Evolutionary conservation across 2,888 invertebrate genomes (phyloP).

Genomic region (Pammene fasciana): DNA sequence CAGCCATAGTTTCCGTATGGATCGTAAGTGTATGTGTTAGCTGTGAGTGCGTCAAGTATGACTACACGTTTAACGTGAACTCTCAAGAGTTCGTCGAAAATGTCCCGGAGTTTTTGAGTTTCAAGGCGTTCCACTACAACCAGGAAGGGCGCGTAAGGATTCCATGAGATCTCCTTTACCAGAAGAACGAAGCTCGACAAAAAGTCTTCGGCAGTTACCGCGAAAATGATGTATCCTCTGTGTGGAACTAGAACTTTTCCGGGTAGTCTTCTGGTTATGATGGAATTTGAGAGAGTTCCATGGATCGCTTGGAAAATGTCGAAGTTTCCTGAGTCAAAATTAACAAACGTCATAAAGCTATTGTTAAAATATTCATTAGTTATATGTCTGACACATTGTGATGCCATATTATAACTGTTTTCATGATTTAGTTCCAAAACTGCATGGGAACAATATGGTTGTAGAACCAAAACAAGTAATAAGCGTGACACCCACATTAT

Average conservation of each 20-base stretch:
- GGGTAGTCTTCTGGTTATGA: conserved; percentile 34
- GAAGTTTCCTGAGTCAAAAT: conserved; percentile 24
- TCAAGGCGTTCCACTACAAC: too few relatives aligned
- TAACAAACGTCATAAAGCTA: conserved; percentile 42
- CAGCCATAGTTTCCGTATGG: too few relatives aligned
- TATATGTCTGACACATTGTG: conserved; percentile 18
- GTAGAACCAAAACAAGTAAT: neutral
- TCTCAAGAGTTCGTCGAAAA: too few relatives aligned
- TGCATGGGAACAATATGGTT: neutral
- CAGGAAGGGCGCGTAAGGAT: conserved; percentile 49
- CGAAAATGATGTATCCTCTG: conserved; percentile 28
- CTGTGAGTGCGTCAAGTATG: too few relatives aligned
- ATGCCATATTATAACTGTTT: neutral
- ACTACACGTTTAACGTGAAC: too few relatives aligned
- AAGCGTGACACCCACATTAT: conserved; percentile 14
- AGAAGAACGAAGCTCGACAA: conserved; percentile 39
- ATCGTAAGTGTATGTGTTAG: too few relatives aligned
- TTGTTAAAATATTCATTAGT: conserved; percentile 8
- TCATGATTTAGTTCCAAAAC: neutral
- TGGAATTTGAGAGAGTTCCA: conserved; percentile 13
- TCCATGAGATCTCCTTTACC: conserved; percentile 54
- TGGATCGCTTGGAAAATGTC: conserved; percentile 43
- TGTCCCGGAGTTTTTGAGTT: too few relatives aligned
- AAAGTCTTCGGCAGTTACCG: conserved; percentile 15
- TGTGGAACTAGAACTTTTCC: conserved; percentile 6